These are phyloP conservation scores for Scyliorhinus canicula DNA, from an alignment of 2,797 vertebrate genomes.

Conservation along the genomic window DNA sequence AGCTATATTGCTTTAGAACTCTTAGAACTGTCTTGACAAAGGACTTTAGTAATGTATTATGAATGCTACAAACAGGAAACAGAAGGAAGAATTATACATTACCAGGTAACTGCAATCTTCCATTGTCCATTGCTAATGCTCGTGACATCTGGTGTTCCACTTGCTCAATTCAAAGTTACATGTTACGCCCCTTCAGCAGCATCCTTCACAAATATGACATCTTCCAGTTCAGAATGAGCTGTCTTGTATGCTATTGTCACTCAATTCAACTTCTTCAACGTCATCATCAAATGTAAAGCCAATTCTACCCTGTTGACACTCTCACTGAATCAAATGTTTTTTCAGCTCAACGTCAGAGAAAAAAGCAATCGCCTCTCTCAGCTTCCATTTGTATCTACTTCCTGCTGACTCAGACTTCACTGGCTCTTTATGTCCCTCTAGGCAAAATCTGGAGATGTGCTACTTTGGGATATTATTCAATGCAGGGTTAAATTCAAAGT, in stretches of 20 bases:
- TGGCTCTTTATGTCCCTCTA: too few species aligned
- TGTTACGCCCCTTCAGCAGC: background rate
- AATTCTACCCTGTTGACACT: background rate
- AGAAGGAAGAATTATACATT: background rate
- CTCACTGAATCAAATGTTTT: background rate
- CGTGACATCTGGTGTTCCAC: background rate
- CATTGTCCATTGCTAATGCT: background rate
- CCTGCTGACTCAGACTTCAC: background rate
- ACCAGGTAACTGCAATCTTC: background rate
- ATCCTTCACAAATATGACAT: background rate
- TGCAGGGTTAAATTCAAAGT: background rate
- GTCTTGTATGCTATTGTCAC: background rate
- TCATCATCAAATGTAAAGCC: background rate
- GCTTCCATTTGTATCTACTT: background rate
- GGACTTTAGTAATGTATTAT: background rate
- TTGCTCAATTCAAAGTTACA: background rate
- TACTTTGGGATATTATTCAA: background rate
- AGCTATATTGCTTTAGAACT: background rate
- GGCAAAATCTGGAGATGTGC: background rate
- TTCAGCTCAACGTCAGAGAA: background rate
- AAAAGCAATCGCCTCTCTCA: background rate
- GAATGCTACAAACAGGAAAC: background rate
- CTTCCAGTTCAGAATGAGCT: too few species aligned
- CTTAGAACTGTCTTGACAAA: background rate
- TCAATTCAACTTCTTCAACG: background rate